A percentile compares a stretch with the other conserved stretches of the same genome.
These are phyloP conservation scores for Brachionus sp. DNA, from an alignment of 1,140 invertebrate genomes.

Conservation along the genomic window DNA sequence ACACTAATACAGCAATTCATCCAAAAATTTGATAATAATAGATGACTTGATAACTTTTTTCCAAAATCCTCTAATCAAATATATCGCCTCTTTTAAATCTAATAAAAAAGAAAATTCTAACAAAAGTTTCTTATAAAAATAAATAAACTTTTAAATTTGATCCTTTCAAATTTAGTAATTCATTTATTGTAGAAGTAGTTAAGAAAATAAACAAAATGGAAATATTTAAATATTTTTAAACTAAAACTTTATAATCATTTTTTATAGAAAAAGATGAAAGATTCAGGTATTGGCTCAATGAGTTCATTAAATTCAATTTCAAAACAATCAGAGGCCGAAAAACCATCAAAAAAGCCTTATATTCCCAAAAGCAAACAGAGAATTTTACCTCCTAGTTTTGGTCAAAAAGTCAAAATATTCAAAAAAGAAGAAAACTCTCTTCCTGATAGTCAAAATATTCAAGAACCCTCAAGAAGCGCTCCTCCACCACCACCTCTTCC, in stretches of 20 bases:
- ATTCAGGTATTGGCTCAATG: neutral
- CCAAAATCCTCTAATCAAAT: no score
- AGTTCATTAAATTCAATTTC: neutral
- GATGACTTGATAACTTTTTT: no score
- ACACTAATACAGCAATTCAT: no score
- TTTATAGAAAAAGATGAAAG: constrained; percentile 25
- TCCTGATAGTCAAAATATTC: neutral
- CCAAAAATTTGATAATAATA: no score
- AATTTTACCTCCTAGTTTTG: neutral
- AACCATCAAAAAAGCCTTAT: constrained; percentile 10
- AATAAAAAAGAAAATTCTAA: no score
- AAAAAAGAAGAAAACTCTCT: neutral
- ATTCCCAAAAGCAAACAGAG: constrained; percentile 29
- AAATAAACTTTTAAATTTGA: no score
- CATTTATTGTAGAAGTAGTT: no score
- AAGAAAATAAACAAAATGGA: no score
- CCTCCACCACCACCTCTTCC: neutral
- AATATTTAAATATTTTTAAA: no score
- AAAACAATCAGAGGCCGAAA: neutral
- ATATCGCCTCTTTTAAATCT: no score
- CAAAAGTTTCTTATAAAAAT: no score
- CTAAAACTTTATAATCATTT: neutral
- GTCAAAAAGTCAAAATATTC: neutral
- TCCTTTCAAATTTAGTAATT: no score
- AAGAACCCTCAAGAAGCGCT: neutral